phyloP scores from a whole-genome alignment of 2,113 vertebrate species.

The Hypanus sabinus region DNA sequence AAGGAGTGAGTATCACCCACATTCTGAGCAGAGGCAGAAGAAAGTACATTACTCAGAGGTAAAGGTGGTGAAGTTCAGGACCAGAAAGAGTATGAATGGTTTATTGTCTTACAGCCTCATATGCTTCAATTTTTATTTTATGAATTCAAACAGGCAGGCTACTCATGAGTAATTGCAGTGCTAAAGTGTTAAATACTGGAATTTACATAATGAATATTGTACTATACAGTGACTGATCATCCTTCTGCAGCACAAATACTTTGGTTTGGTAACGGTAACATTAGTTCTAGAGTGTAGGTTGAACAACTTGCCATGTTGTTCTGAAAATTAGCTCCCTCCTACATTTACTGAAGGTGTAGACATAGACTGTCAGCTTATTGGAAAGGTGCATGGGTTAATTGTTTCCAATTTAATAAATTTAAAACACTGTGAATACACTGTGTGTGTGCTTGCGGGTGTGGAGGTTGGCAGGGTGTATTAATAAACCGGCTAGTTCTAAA shows the following conservation, averaged over 20 bases:
- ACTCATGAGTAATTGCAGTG: neutral
- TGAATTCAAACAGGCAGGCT: neutral
- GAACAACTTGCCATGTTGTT: too few species aligned
- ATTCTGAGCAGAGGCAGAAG: neutral
- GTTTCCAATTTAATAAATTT: neutral
- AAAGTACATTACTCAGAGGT: neutral
- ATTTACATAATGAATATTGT: neutral
- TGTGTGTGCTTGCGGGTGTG: too few species aligned
- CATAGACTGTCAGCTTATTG: neutral
- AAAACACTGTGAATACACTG: neutral
- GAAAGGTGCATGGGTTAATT: neutral
- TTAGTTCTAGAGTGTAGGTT: too few species aligned
- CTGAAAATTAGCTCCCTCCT: too few species aligned
- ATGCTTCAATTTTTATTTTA: neutral
- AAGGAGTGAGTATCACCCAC: conserved; percentile 7
- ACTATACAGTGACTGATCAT: too few species aligned
- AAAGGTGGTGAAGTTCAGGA: neutral
- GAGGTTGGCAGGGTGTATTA: neutral
- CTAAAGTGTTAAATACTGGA: conserved; percentile 1
- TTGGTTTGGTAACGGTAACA: too few species aligned
- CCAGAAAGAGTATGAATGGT: neutral
- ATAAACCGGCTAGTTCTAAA: neutral
- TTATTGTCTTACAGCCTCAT: neutral
- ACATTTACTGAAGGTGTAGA: too few species aligned
- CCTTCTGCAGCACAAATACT: too few species aligned